Conservation (phyloP, 1,140 invertebrate species). For the Helicoverpa zea region DNA sequence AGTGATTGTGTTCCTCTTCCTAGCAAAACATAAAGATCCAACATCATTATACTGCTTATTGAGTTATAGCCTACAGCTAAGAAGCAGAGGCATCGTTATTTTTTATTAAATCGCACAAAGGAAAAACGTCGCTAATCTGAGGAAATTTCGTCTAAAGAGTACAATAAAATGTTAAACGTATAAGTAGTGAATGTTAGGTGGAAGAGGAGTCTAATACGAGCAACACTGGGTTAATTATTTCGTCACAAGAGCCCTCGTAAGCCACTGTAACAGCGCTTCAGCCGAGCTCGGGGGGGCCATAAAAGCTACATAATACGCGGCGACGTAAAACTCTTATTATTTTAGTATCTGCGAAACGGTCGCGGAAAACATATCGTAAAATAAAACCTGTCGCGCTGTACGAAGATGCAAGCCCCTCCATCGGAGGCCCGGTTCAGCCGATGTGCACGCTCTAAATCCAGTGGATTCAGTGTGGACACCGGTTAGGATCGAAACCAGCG, state of each 20-base stretch:
- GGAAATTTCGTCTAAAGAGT: slow-evolving; percentile 46
- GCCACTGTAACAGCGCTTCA: slow-evolving; percentile 81
- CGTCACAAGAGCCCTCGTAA: slow-evolving; percentile 83
- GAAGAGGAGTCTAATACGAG: slow-evolving; percentile 79
- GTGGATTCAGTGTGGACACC: slow-evolving; percentile 81
- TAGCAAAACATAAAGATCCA: slow-evolving; percentile 23
- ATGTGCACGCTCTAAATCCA: slow-evolving; percentile 80
- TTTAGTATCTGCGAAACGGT: slow-evolving; percentile 85
- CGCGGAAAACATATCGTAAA: slow-evolving; percentile 84
- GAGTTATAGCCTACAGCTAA: slow-evolving; percentile 34
- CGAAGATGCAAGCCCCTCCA: slow-evolving; percentile 71
- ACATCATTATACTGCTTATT: slow-evolving; percentile 39
- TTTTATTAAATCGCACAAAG: slow-evolving; percentile 35
- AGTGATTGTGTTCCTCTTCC: slow-evolving; percentile 17
- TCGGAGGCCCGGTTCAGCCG: slow-evolving; percentile 67
- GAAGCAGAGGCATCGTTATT: slow-evolving; percentile 25
- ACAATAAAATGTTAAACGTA: slow-evolving; percentile 67
- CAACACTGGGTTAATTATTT: slow-evolving; percentile 85
- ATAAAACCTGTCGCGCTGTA: slow-evolving; percentile 80
- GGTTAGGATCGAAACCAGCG: slow-evolving; percentile 78
- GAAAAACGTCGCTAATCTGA: slow-evolving; percentile 41
- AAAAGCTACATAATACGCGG: slow-evolving; percentile 85
- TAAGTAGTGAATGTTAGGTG: slow-evolving; percentile 65
- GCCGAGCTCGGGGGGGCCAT: slow-evolving; percentile 77
- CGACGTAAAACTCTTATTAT: slow-evolving; percentile 86